Evolutionary conservation across 1,140 invertebrate species (phyloP), one percentile per base, ranked within the genome.

Genomic region (Condylostylus longicornis): DNA sequence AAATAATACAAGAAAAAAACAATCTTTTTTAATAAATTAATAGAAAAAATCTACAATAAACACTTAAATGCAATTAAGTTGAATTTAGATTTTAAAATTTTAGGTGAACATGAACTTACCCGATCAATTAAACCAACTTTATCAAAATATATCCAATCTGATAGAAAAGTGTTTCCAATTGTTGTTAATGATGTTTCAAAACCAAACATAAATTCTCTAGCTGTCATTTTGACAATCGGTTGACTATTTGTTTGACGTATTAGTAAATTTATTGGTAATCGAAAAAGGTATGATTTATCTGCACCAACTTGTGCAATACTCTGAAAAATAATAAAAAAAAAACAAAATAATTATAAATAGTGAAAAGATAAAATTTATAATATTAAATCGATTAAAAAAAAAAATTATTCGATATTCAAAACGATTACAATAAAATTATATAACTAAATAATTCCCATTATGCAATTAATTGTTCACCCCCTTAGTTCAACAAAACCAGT

Each of bases 141-240:
- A 38, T 83, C 79, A 47, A 86, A 86, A 33, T 71, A 73, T 33
- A 86, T 84, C 82, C 82, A 85, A 10, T 68, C 67, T 0, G 80
- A 78, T 64, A 85, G 64, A 38, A 85, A 68, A 3, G 71, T 74
- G 52, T 84, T 80, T 0, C 82, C 82, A 17, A 86, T 48, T 0
- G 75, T 78, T 49, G 83, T 74, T 21, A 86, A 56, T 3, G 75
- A 58, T 2, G 76, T 78, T 38, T 74, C 55, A 58, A 81, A 82
- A 0, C 79, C 80, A 49, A 85, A 85, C 81, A 85, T 85, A 52
- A 86, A 86, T 53, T 85, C 81, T 37, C 62, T 71, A 0, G 81
- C 80, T 0, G 80, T 83, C 76, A 84, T 83, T 47, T 66, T 55
- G 0, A 79, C 71, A 12, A 86, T 56, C 0, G 81, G 78, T 35